Conservation (phyloP, 2,797 vertebrate species). For the Ptychadena robeensis region DNA sequence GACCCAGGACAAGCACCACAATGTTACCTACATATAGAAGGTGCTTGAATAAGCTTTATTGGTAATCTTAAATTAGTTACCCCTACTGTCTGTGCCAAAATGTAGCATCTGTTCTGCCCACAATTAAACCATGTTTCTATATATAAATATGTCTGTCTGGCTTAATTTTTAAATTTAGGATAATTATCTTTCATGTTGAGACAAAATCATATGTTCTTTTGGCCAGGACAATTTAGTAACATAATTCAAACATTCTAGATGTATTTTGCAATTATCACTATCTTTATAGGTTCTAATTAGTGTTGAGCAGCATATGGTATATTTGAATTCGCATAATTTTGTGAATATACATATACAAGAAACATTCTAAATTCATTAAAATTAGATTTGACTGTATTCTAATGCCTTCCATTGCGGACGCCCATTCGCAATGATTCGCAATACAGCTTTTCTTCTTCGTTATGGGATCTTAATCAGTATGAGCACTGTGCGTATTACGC, state of each 20-base stretch:
- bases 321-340: no score
- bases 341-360: no score
- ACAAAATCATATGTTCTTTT: neutral
- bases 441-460: no score
- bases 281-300: no score
- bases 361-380: no score
- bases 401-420: no score
- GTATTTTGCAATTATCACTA: neutral
- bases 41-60: neutral
- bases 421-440: no score
- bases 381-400: no score
- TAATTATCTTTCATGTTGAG: neutral
- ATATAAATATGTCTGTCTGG: neutral
- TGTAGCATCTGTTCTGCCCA: neutral
- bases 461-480: no score
- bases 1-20: neutral
- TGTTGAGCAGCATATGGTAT: no score
- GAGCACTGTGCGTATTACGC: no score
- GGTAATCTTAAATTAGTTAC: slow-evolving; percentile 19
- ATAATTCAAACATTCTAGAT: neutral
- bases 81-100: neutral
- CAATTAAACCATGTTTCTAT: slow-evolving; percentile 23
- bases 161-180: neutral
- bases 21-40: neutral
- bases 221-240: neutral